These are phyloP conservation scores for Drosophila sechellia DNA, from an alignment of 1,140 invertebrate genomes.

Conservation along the genomic window DNA sequence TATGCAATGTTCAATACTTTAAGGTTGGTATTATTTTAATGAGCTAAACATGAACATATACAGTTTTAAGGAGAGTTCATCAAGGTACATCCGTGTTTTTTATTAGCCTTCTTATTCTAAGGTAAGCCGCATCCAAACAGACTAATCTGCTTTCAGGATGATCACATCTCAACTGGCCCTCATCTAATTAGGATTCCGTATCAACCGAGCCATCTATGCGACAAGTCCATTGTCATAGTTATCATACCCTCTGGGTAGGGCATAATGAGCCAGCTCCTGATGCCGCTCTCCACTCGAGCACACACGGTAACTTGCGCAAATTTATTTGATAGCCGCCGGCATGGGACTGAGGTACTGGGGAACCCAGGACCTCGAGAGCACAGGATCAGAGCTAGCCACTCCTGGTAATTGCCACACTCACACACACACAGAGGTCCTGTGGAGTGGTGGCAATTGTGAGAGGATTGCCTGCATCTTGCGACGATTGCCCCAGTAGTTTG, in stretches of 20 bases:
- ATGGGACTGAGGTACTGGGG: constrained; percentile 7
- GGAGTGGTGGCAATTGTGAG: constrained; percentile 22
- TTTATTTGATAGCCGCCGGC: constrained; percentile 59
- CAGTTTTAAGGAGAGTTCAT: no score
- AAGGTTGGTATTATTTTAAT: no score
- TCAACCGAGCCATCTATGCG: background rate
- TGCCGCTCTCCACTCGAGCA: constrained; percentile 41
- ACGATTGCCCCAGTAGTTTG: constrained; percentile 45
- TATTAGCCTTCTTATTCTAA: background rate
- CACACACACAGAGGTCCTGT: constrained; percentile 8
- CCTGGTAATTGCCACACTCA: constrained; percentile 65
- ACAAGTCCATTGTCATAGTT: constrained; percentile 27
- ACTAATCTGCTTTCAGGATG: background rate
- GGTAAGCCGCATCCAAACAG: background rate
- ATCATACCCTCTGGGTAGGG: constrained; percentile 51
- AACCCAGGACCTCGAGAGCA: background rate
- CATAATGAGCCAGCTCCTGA: constrained; percentile 54
- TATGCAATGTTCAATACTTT: no score
- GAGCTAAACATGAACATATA: no score
- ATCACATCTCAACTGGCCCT: constrained; percentile 1
- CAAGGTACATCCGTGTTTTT: background rate
- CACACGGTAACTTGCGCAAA: constrained; percentile 56
- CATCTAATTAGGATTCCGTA: constrained; percentile 32
- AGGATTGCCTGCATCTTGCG: constrained; percentile 38
- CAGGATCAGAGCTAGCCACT: constrained; percentile 61